phyloP scores from a whole-genome alignment of 2,888 invertebrate species.

The Drosophila histrio region DNA sequence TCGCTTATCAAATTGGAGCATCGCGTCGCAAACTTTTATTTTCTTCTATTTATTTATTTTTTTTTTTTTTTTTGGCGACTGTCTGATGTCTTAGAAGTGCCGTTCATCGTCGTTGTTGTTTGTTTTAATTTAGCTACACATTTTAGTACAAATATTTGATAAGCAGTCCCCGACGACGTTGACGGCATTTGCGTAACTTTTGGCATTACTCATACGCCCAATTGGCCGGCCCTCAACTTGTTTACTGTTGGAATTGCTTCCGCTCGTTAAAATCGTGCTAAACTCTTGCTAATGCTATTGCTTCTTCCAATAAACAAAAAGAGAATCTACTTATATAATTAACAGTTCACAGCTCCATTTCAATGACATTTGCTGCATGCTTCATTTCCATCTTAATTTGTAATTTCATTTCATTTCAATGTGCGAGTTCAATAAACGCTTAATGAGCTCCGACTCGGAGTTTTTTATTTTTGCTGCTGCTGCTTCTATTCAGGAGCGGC shows the following conservation, averaged over 20 bases:
- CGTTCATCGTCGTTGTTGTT: conserved; percentile 34
- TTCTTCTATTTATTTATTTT: conserved; percentile 33
- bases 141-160: conserved; percentile 78
- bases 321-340: neutral
- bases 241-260: conserved; percentile 61
- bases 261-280: conserved; percentile 38
- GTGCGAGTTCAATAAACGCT: neutral
- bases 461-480: neutral
- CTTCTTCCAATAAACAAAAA: neutral
- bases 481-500: neutral
- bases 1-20: conserved; percentile 79
- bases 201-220: conserved; percentile 72
- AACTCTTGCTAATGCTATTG: neutral
- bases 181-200: conserved; percentile 60
- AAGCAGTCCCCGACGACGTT: conserved; percentile 46
- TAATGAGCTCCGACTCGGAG: no score
- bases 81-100: conserved; percentile 40
- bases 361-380: neutral
- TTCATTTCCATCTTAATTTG: conserved; percentile 7
- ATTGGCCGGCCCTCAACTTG: conserved; percentile 43
- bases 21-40: conserved; percentile 60
- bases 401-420: conserved; percentile 7
- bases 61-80: conserved; percentile 46
- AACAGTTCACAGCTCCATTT: conserved; percentile 8
- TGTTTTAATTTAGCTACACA: conserved; percentile 74